Evolutionary conservation across 2,888 invertebrate genomes (phyloP), one percentile per base, ranked within the genome.

Genomic region (Dorcus parallelipipedus): DNA sequence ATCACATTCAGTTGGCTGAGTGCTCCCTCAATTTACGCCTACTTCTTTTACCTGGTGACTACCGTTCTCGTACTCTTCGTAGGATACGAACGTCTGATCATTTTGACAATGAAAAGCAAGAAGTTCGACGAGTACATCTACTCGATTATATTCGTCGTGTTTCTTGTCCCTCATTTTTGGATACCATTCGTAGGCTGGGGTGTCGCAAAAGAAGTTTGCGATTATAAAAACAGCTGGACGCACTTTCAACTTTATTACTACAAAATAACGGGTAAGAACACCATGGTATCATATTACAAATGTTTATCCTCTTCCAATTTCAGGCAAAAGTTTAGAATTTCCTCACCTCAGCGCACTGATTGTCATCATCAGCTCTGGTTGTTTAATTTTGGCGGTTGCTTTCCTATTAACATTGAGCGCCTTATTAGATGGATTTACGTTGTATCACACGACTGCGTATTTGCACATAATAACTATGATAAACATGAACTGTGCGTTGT

Each of bases 111-210:
- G 26, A 85, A 84, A 62, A 78, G 78, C 63, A 81, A 80, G 54
- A 82, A 83, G 66, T 88, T 88, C 67, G 88, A 88, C 70, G 87
- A 88, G 67, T 87, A 87, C 67, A 87, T 88, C 66, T 87, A 88
- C 69, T 84, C 86, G 0, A 83, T 87, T 54, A 78, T 88, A 14
- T 88, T 87, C 69, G 80, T 88, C 0, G 81, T 86, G 9, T 87
- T 85, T 69, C 78, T 88, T 49, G 81, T 87, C 8, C 88, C 88
- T 0, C 87, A 87, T 70, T 88, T 88, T 74, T 86, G 85, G 84
- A 85, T 86, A 47, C 87, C 87, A 0, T 87, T 84, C 67, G 85
- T 86, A 9, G 87, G 87, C 0, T 87, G 87, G 87, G 86, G 87
- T 0, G 87, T 87, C 23, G 88, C 87, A 0, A 80, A 80, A 45